These are phyloP conservation scores for Saturnia pavonia DNA, from an alignment of 2,888 invertebrate species.

Conservation along the genomic window DNA sequence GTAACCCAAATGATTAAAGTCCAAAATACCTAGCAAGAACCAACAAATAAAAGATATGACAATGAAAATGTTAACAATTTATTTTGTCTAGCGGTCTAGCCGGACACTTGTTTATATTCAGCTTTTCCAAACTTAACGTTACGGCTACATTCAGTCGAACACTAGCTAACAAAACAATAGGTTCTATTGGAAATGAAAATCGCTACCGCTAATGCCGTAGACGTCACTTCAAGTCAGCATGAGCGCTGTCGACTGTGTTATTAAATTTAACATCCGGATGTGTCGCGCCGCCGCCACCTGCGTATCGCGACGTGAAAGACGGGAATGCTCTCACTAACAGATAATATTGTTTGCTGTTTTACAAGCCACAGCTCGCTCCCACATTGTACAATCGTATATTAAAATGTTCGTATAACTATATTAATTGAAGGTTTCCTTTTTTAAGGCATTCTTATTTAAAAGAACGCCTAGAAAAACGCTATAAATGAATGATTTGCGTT, in stretches of 20 bases:
- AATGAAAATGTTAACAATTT: too few relatives aligned
- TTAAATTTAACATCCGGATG: slow-evolving; percentile 61
- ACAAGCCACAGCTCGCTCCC: slow-evolving; percentile 13
- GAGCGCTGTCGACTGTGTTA: slow-evolving; percentile 44
- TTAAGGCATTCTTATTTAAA: neutral
- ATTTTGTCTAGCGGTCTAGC: too few relatives aligned
- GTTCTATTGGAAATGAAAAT: neutral
- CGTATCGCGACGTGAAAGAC: slow-evolving; percentile 42
- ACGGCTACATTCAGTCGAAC: too few relatives aligned
- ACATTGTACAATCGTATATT: neutral
- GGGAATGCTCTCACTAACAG: slow-evolving; percentile 24
- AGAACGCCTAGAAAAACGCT: neutral
- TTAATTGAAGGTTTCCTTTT: neutral
- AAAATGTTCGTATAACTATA: neutral
- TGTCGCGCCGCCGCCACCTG: slow-evolving; percentile 35
- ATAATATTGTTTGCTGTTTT: slow-evolving; percentile 33
- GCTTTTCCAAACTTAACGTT: too few relatives aligned
- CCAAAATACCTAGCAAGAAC: too few relatives aligned
- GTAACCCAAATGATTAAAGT: too few relatives aligned
- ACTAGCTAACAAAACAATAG: neutral
- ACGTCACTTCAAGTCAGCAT: slow-evolving; percentile 33
- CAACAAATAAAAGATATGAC: too few relatives aligned
- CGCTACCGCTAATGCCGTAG: slow-evolving; percentile 14
- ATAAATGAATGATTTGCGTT: neutral
- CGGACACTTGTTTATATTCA: too few relatives aligned